Base-by-base conservation (phyloP, 1,140 invertebrate genomes). In the Gyrodactylus bullatarudis region DNA sequence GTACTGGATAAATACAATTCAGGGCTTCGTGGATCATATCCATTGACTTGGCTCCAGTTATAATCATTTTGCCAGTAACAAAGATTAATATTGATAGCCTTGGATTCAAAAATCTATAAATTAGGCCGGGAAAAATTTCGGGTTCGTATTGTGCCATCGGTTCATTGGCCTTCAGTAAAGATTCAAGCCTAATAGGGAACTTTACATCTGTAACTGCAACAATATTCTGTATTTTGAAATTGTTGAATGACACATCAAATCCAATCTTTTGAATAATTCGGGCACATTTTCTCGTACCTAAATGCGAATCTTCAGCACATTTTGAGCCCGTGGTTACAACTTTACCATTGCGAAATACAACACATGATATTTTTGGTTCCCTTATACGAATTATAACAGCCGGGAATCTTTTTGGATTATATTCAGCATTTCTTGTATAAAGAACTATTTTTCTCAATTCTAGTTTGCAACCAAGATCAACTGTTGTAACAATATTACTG, bases 181-280 rank as follows among this genome's bases (percentile, higher is more conserved):
- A 20, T 23, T 71, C 8, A 23, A 71, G 24, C 20, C 24, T n/a
- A 1, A 71, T 24, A 20, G 20, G 70, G 1, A 21, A 21, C 8
- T 71, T 24, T 1, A 71, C 26, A 71, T 71, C 70, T 1, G 24
- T 23, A 8, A 24, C 24, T 25, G 21, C 70, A 25, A 21, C 21
- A 71, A 71, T 23, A 26, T 71, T 71, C 20, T 24, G 21, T 2
- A 71, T 71, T 26, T 71, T 71, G 24, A 71, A 71, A 71, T 71
- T 2, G 1, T 21, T 23, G 24, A 71, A 24, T 71, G 21, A 1
- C 20, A 71, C 70, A 24, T 71, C 24, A n/a, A 23, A 23, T 8
- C 70, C 70, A 25, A 24, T 24, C 24, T 71, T 71, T 24, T 23
- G 21, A 1, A 71, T 71, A 24, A 25, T 8, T 71, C 70, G 22